phyloP scores from a whole-genome alignment of 2,888 invertebrate genomes.

The Perizoma affinitatum region DNA sequence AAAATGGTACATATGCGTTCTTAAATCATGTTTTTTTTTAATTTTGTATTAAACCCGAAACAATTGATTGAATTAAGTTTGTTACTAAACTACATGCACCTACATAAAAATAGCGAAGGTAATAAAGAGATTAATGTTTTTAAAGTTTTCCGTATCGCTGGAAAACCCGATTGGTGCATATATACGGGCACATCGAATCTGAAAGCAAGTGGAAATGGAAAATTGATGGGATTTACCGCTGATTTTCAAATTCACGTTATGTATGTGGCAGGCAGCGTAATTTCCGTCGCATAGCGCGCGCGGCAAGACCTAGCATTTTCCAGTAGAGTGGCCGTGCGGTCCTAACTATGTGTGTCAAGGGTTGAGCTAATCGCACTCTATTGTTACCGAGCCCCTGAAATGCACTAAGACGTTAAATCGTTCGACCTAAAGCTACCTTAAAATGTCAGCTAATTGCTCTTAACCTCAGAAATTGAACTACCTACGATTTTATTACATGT shows the following conservation, averaged over 20 bases:
- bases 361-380: constrained; percentile 75
- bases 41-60: constrained; percentile 1
- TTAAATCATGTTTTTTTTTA: constrained; percentile 6
- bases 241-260: constrained; percentile 14
- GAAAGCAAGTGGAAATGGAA: constrained; percentile 14
- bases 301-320: constrained; percentile 76
- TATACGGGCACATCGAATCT: constrained; percentile 10
- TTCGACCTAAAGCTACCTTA: constrained; percentile 42
- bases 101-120: background rate
- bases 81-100: no score
- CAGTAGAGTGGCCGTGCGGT: constrained; percentile 73
- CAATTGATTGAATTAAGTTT: constrained; percentile 10
- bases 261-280: constrained; percentile 42
- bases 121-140: constrained; percentile 4
- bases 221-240: constrained; percentile 13
- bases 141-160: constrained; percentile 8
- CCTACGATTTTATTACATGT: constrained; percentile 2
- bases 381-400: constrained; percentile 75
- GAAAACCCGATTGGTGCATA: constrained; percentile 18
- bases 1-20: background rate
- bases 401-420: constrained; percentile 49
- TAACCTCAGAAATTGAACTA: constrained; percentile 6
- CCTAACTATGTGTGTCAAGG: constrained; percentile 79
- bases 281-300: constrained; percentile 51
- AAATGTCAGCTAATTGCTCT: constrained; percentile 14